Percentiles rank a stretch among this genome's conserved stretches.
Evolutionary conservation across 64 coral and sea anemone species (phyloP).

Genomic region (Anthopleura sola): DNA sequence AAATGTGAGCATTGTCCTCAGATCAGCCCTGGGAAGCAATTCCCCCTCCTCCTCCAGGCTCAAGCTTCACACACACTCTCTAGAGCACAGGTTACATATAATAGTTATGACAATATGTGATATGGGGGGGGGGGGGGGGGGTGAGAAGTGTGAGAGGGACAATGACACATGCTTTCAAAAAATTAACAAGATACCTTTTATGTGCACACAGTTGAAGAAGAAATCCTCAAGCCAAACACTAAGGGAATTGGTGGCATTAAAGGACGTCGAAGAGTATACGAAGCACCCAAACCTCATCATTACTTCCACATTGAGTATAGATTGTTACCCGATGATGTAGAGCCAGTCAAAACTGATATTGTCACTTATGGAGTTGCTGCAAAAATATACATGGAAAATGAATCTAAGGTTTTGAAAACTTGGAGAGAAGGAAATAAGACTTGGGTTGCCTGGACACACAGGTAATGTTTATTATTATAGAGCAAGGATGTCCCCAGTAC

Average conservation of each 20-base stretch:
- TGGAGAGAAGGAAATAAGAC: slow-evolving; percentile 80
- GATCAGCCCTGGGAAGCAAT: too few species aligned
- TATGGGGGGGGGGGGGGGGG: too few species aligned
- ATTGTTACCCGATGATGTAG: slow-evolving; percentile 72
- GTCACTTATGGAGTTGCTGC: slow-evolving; percentile 97
- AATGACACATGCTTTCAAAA: too few species aligned
- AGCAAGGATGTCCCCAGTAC: too few species aligned
- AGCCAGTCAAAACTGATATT: slow-evolving; percentile 87
- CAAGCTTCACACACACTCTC: too few species aligned
- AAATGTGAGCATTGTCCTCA: too few species aligned
- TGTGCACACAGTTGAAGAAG: slow-evolving; percentile 45
- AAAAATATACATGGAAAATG: slow-evolving; percentile 92
- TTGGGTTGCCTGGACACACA: slow-evolving; percentile 96
- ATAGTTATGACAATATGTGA: too few species aligned
- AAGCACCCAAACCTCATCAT: slow-evolving; percentile 93
- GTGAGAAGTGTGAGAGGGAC: too few species aligned
- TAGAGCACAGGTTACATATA: too few species aligned
- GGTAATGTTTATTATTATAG: slow-evolving; percentile 8
- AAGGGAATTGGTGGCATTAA: slow-evolving; percentile 63
- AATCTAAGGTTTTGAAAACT: slow-evolving; percentile 92
- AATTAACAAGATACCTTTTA: too few species aligned
- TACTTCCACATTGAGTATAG: slow-evolving; percentile 95
- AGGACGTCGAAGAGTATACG: slow-evolving; percentile 68
- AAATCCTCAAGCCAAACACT: slow-evolving; percentile 38
- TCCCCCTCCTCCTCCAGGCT: too few species aligned